These are phyloP conservation scores for Paralvinella palmiformis DNA, from an alignment of 1,140 invertebrate species.

Conservation along the genomic window DNA sequence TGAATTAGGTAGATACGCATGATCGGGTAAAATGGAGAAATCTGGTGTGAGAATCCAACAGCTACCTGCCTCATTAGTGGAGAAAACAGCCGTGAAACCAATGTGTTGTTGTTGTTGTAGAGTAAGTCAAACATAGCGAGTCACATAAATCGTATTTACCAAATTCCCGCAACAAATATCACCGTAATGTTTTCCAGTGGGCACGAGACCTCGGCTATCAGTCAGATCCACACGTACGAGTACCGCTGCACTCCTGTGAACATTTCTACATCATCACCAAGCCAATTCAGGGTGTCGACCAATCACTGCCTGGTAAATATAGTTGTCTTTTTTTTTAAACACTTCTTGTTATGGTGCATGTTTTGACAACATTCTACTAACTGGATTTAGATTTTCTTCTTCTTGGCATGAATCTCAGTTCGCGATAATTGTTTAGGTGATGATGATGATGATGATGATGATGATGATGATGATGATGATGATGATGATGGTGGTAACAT, in stretches of 20 bases:
- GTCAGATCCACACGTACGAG: constrained; percentile 76
- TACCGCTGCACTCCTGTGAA: constrained; percentile 86
- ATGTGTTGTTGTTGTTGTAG: not conserved
- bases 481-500: too few relatives aligned
- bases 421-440: too few relatives aligned
- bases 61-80: not conserved
- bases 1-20: not conserved
- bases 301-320: not conserved
- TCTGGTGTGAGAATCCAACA: too few relatives aligned
- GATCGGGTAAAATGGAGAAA: too few relatives aligned
- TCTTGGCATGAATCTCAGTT: too few relatives aligned
- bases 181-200: constrained; percentile 54
- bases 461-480: too few relatives aligned
- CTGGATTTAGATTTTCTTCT: too few relatives aligned
- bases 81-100: not conserved
- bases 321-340: not conserved
- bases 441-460: too few relatives aligned
- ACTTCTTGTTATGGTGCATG: too few relatives aligned
- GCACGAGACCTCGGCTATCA: constrained; percentile 70
- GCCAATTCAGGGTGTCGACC: constrained; percentile 56
- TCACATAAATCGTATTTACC: not conserved
- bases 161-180: not conserved
- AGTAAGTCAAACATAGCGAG: not conserved
- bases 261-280: constrained; percentile 88
- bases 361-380: too few relatives aligned